Conservation (phyloP, 2,888 invertebrate species). For the Trachelus iudaicus region DNA sequence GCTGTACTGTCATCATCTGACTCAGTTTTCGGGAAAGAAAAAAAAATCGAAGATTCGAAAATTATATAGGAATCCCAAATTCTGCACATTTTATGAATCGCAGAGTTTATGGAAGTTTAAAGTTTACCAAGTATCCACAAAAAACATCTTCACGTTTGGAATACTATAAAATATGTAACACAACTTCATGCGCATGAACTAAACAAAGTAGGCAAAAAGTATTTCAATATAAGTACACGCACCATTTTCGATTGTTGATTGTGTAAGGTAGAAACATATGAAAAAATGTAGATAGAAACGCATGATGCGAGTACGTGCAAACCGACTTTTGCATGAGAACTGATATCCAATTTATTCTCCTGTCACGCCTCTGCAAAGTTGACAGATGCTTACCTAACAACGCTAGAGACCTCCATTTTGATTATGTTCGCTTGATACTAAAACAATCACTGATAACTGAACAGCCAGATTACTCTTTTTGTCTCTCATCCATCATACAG, state of each 20-base stretch:
- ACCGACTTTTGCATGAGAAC: not conserved
- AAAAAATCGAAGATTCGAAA: no score
- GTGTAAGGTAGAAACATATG: not conserved
- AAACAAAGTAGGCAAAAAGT: not conserved
- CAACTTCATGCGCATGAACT: not conserved
- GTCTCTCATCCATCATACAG: not conserved
- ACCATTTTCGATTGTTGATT: not conserved
- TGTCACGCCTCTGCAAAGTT: not conserved
- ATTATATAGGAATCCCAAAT: no score
- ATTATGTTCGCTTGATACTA: slow-evolving; percentile 4
- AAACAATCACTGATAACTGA: slow-evolving; percentile 1
- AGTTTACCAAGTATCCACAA: no score
- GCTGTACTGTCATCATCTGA: no score
- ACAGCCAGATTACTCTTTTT: not conserved
- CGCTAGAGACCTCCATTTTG: slow-evolving; percentile 15
- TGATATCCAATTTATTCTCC: not conserved
- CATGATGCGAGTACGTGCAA: not conserved
- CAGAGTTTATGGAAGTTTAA: no score
- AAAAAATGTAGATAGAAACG: not conserved
- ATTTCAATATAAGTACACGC: not conserved
- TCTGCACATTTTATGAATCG: no score
- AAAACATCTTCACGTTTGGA: no score
- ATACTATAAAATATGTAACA: no score
- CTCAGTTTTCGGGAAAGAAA: no score
- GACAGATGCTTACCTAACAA: slow-evolving; percentile 15